Evolutionary conservation across 1,140 invertebrate species (phyloP).

Genomic region (Drosophila pseudoobscura): DNA sequence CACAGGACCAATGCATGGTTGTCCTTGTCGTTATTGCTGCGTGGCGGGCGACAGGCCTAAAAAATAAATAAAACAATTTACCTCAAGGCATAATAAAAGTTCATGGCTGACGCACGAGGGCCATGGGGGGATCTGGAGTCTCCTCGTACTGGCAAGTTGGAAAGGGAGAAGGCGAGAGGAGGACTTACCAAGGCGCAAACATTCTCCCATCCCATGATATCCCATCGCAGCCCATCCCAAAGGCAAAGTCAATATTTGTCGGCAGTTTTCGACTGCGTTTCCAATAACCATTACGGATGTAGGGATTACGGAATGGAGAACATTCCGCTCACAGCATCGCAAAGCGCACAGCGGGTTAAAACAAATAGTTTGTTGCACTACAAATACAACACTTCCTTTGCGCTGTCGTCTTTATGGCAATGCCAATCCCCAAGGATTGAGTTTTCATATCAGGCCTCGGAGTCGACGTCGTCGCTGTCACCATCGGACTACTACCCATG

Average conservation of each 20-base stretch:
- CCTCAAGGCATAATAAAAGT: constrained; percentile 79
- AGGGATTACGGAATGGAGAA: constrained; percentile 48
- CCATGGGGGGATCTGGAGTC: constrained; percentile 1
- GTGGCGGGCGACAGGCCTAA: constrained; percentile 60
- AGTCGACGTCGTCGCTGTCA: background rate
- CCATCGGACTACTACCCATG: constrained; percentile 1
- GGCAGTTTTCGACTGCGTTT: constrained; percentile 63
- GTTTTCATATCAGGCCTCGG: constrained; percentile 24
- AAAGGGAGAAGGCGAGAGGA: constrained; percentile 12
- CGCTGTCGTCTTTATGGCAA: constrained; percentile 17
- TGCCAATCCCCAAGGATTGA: constrained; percentile 19
- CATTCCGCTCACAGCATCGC: constrained; percentile 62
- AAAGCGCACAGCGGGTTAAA: constrained; percentile 73
- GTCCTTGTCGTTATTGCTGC: constrained; percentile 14
- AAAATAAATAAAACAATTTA: constrained; percentile 82
- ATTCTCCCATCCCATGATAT: constrained; percentile 1
- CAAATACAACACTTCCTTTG: constrained; percentile 74
- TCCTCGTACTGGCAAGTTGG: background rate
- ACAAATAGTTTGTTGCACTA: constrained; percentile 75
- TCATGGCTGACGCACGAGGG: constrained; percentile 70
- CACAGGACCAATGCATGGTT: constrained; percentile 12
- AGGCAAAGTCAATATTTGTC: constrained; percentile 64
- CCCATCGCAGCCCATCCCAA: background rate
- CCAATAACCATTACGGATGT: constrained; percentile 72
- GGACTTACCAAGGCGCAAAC: constrained; percentile 4